These are phyloP conservation scores for Jaculus jaculus DNA, from an alignment of 2,113 vertebrate genomes.

Conservation along the genomic window DNA sequence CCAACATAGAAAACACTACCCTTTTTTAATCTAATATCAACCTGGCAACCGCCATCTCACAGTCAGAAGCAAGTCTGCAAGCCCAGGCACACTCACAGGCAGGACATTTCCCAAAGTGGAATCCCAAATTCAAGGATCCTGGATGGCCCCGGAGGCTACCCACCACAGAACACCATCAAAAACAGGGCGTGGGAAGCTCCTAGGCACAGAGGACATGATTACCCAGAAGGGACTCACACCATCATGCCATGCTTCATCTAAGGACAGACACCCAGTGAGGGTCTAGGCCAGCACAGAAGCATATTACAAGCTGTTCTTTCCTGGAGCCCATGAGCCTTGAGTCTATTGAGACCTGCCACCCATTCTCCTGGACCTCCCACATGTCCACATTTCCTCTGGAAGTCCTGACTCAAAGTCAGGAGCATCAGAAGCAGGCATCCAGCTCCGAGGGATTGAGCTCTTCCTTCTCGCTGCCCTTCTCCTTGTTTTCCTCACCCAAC, in stretches of 20 bases:
- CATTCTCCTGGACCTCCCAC: background rate
- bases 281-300: background rate
- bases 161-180: background rate
- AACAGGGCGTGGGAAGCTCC: no score
- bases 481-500: no score
- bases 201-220: no score
- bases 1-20: background rate
- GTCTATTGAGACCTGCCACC: no score
- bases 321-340: no score
- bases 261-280: background rate
- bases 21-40: background rate
- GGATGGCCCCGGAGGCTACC: background rate
- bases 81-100: background rate
- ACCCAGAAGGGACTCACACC: no score
- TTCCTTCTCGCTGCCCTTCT: background rate
- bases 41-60: no score
- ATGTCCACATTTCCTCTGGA: background rate
- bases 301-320: background rate
- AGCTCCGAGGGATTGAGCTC: background rate
- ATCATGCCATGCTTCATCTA: background rate
- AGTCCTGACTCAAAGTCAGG: background rate
- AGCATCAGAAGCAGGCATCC: background rate
- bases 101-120: background rate
- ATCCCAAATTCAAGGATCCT: no score
- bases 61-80: background rate